Evolutionary conservation across 2,888 invertebrate species (phyloP), one percentile per base, ranked within the genome.

Genomic region (Congeria kusceri): DNA sequence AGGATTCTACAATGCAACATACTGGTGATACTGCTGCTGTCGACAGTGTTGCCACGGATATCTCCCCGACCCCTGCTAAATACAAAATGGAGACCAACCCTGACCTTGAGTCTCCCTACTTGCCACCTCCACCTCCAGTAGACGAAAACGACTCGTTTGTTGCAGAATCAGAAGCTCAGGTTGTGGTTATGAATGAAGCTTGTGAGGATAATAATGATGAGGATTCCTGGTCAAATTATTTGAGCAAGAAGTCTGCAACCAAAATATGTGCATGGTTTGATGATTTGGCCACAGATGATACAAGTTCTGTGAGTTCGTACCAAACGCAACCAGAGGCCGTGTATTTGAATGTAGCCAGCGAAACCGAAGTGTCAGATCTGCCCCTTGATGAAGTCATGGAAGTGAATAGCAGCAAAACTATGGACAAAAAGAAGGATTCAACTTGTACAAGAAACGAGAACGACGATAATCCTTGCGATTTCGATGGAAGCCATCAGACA

Each of bases 321-420:
- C 27, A 44, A 28, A 27, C 49, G 18, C 61, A 32, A 25, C n/a
- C 29, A 39, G 62, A 62, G 9, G 46, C 27, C 11, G 47, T 61
- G 46, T 59, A 27, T 61, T 29, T 62, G 47, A 67, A 39, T 61
- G 61, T 25, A 18, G 47, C 71, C 25, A 71, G 77, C 63, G 76
- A 70, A n/a, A 61, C 63, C 3, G 67, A 71, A 27, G 58, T 67
- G 2, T 71, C 67, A 47, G 71, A 71, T 62, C 18, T 49, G n/a
- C 71, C 58, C 27, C 56, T 66, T 29, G 77, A 70, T 70, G 70
- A 77, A n/a, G 47, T 59, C 15, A 27, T n/a, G 46, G 56, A 56
- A 56, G 27, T 56, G 9, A 18, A 27, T 13, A 56, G 13, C 23
- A 56, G 23, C 27, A 11, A 56, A 56, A 15, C 23, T 23, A 4